Evolutionary conservation across 2,888 invertebrate species (phyloP), one percentile per base, ranked within the genome.

Genomic region (Minunthozetes semirufus): DNA sequence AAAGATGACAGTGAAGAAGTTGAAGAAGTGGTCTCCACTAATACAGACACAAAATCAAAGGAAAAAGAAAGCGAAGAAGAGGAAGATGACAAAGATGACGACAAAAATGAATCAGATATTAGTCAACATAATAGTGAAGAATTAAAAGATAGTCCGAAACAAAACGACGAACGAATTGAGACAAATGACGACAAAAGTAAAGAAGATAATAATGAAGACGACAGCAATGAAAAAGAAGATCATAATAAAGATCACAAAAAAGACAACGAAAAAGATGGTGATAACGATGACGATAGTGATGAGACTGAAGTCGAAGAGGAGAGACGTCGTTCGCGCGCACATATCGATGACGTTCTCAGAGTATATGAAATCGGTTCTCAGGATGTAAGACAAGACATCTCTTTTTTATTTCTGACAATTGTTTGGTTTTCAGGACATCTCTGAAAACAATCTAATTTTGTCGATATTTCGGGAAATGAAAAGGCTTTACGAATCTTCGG

Each of bases 391-490:
- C 11, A 15, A 1, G 19, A 33, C 0, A 5, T 50, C 19, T 74
- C 48, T 6, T 4, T n/a, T 53, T 53, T 17, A 53, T 6, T 19
- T 27, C 3, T 73, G 19, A 3, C 5, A 33, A 17, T 38, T 19
- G 1, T 46, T 68, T 33, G 33, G 8, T 15, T 19, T 13, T 42
- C 22, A 73, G 72, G 79, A 80, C 33, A 76, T 75, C 17, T 76
- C 76, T 29, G 78, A 79, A 63, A 77, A 79, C 22, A 78, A 78
- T 46, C 63, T 80, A 13, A 78, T 79, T 19, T 73, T 74, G 22
- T 73, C 89, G 27, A 88, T 93, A 33, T 87, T 94, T 42, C 89
- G 90, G 79, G 93, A 94, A 80, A 85, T 94, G 79, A 94, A 94
- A 83, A 89, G 87, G 66, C 86, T 92, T 73, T 93, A 93, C 80